Evolutionary conservation across 2,888 invertebrate genomes (phyloP), one percentile per base, ranked within the genome.

Genomic region (Plagodis pulveraria): DNA sequence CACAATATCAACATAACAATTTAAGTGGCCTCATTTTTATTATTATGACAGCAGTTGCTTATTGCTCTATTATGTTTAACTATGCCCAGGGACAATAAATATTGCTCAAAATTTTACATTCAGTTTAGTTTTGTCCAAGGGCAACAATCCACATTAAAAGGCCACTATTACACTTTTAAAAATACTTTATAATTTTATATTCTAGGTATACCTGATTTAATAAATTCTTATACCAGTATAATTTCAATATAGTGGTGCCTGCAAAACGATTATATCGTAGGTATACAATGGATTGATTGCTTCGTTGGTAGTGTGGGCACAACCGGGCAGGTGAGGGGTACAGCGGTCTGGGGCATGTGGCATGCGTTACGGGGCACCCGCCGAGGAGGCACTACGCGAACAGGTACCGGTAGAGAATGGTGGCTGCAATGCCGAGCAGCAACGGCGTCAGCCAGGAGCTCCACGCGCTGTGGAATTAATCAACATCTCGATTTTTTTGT

Each of bases 381-480:
- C 45, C 57, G 61, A 59, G 57, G 60, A n/a, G 43, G 43, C 65
- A 72, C 91, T 94, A 88, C 83, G 91, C 89, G 87, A 96, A 95
- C 83, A 95, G 94, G 84, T 94, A 94, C 80, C 95, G 94, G 87
- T 96, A 96, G 71, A 95, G 86, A 69, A 96, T 73, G 63, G 96
- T 96, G 72, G 95, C 96, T 56, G 94, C 86, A 66, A 96, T 76
- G 63, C 95, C 96, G 76, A 96, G 90, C 73, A 94, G 83, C 75
- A 96, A 87, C 70, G 96, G 96, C 78, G 95, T 76, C 76, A 96
- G 82, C 96, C 96, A 96, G 44, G 95, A 93, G 78, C 94, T 94
- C 82, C 87, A 89, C 62, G 86, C 74, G 71, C 91, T 90, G 85
- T 51, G 66, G 56, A 72, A 44, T n/a, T 43, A 42, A 69, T 70